A percentile compares a stretch with the other conserved stretches of the same genome.
Evolutionary conservation across 2,888 invertebrate species (phyloP).

Genomic region (Chaitophorus viminalis): DNA sequence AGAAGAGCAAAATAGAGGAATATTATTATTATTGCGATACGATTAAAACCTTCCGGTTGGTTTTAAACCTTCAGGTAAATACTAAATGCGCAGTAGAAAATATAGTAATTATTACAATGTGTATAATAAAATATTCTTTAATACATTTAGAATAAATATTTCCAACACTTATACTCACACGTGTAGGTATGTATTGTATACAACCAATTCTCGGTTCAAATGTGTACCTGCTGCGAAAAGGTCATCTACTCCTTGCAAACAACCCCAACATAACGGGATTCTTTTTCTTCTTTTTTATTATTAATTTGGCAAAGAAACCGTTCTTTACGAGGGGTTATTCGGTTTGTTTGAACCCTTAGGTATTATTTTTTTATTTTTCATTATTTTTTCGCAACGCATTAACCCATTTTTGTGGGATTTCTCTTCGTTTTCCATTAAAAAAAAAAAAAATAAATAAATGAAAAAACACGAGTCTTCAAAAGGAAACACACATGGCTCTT

Average conservation of each 20-base stretch:
- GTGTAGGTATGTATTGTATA: background rate
- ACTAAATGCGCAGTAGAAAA: background rate
- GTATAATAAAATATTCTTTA: background rate
- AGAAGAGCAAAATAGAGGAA: background rate
- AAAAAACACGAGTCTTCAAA: constrained; percentile 49
- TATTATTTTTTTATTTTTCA: constrained; percentile 42
- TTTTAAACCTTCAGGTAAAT: background rate
- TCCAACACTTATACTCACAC: background rate
- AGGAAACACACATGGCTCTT: constrained; percentile 44
- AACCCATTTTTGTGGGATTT: constrained; percentile 60
- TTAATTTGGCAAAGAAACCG: constrained; percentile 62
- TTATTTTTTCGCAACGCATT: constrained; percentile 60
- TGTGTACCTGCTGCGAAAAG: constrained; percentile 61
- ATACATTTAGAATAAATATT: background rate
- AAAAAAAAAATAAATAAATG: constrained; percentile 17
- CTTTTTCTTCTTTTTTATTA: constrained; percentile 51
- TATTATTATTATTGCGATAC: background rate
- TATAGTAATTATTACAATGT: no score
- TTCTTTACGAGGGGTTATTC: constrained; percentile 36
- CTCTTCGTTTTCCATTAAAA: constrained; percentile 52
- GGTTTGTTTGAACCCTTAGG: constrained; percentile 57
- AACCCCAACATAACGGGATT: constrained; percentile 57
- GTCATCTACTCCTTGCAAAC: constrained; percentile 54
- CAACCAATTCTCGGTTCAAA: constrained; percentile 17
- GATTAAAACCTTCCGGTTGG: background rate